Evolutionary conservation across 37 sponge, comb jelly and placozoan genomes (phyloP), one percentile per base, ranked within the genome.

Genomic region (Axinella damicornis): DNA sequence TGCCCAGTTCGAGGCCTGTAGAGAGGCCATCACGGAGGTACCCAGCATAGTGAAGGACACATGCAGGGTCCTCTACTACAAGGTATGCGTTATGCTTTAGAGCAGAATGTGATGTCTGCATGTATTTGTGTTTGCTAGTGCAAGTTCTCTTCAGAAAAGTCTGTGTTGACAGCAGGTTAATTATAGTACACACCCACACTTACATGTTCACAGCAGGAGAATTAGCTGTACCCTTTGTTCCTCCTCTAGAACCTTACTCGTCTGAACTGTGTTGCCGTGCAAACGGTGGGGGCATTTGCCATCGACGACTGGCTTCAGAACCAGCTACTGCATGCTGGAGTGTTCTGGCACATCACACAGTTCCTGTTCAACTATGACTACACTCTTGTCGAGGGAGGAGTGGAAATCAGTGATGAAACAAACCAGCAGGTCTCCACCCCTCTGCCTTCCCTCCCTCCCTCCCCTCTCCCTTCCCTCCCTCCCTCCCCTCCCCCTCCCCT

Each of bases 311-410:
- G 90, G 88, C 94, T 99, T 25, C 99, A 99, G 81, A 95, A 88
- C 12, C 87, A 88, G 33, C 86, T 99, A 17, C 84, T 99, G 30
- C 90, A 95, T 61, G 95, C 91, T 27, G 54, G 92, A 27, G 92
- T 87, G 20, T 80, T 99, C 40, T 99, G 87, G 90, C 98, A 90
- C 65, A 17, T 99, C 57, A 53, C 91, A 22, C 88, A 83, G 25
- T 97, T 83, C 84, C 83, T 99, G 36, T 99, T 99, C 94, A 81
- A 91, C 64, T 99, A 99, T 72, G 99, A 99, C 85, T 99, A 97
- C 92, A 99, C 99, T 0, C 88, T 99, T 66, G 99, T 95, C 32
- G 99, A 99, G 85, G 89, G 97, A 21, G 99, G 99, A 5, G 97
- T 99, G 36, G 97, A 97, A 66, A 92, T 84, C 34, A 83, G 80